Percentiles rank a stretch among this genome's conserved stretches.
Evolutionary conservation across 2,797 vertebrate genomes (phyloP).

Genomic region (Atherinosoma microstoma): DNA sequence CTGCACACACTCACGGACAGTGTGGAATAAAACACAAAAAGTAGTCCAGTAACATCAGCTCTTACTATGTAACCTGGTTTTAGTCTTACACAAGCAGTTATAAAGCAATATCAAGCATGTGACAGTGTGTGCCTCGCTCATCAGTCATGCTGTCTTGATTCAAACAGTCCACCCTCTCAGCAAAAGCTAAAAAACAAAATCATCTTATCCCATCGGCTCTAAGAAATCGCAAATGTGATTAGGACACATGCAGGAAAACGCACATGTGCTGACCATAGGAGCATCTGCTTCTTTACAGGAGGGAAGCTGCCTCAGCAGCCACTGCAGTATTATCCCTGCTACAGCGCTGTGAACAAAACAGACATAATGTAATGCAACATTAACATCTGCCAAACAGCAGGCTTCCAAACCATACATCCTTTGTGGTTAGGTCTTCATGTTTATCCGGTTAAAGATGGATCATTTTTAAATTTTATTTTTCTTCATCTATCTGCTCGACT

Average conservation of each 20-base stretch:
- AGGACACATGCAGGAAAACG: neutral
- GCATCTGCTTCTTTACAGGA: slow-evolving; percentile 23
- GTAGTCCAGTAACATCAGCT: slow-evolving; percentile 38
- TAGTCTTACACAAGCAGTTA: slow-evolving; percentile 24
- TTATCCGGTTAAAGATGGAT: slow-evolving; percentile 2
- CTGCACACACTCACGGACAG: slow-evolving; percentile 23
- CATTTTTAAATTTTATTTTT: neutral
- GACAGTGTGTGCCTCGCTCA: slow-evolving; percentile 32
- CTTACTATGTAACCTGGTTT: slow-evolving; percentile 44
- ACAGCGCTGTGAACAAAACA: slow-evolving; percentile 38
- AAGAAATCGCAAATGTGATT: slow-evolving; percentile 12
- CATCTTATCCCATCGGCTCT: neutral
- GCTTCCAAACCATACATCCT: slow-evolving; percentile 6
- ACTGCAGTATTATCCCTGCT: slow-evolving; percentile 18
- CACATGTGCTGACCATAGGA: slow-evolving; percentile 29
- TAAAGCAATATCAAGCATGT: slow-evolving; percentile 38
- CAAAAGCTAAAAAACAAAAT: slow-evolving; percentile 10
- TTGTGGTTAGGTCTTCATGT: slow-evolving; percentile 2
- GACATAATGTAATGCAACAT: slow-evolving; percentile 40
- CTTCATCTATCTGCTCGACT: slow-evolving; percentile 8
- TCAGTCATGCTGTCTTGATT: slow-evolving; percentile 26
- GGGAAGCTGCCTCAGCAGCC: slow-evolving; percentile 24
- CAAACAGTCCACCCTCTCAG: slow-evolving; percentile 29
- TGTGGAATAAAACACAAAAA: slow-evolving; percentile 32
- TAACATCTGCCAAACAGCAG: slow-evolving; percentile 48